Evolutionary conservation across 2,113 vertebrate genomes (phyloP), one percentile per base, ranked within the genome.

Genomic region (Labrus mixtus): DNA sequence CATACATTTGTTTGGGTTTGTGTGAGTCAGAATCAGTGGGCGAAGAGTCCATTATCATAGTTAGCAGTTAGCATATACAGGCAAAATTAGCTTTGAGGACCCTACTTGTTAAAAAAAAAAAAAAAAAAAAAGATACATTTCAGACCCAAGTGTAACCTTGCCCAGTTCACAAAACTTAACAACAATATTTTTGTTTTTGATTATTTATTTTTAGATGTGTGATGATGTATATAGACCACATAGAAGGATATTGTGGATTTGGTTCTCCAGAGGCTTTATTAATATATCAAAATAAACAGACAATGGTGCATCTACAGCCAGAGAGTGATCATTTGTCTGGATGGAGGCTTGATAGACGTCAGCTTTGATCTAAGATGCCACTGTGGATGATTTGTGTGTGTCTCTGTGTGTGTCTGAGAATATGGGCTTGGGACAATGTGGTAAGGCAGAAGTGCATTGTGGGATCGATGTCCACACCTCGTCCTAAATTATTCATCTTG

Each of bases 401-500:
- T 64, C 64, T 54, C 53, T 68, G 65, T 50, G 65, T 50, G 58
- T 64, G 62, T 65, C 25, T 33, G 68, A 73, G 72, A 69, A 59
- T 78, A 69, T 70, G 46, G 75, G 79, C 76, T 54, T 57, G 65
- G 76, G 89, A 89, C 81, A 87, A 69, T 80, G 85, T 87, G 89
- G 80, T 89, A 89, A 79, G 72, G 84, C 77, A 88, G 87, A 85
- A 84, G 91, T 91, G 90, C 87, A 91, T 87, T 79, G 85, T 89
- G 90, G 90, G 85, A 93, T 93, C 91, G 69, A 92, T 91, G 91
- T 92, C 84, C 87, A 89, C 88, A 90, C 89, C 89, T 90, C 75
- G 33, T 90, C 88, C 83, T 93, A 92, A 94, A 94, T 93, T 93
- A 94, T 93, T 94, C 92, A 94, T 92, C 87, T 91, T 93, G 91